Percentiles rank a stretch among this genome's conserved stretches.
These are phyloP conservation scores for Tautogolabrus adspersus DNA, from an alignment of 2,113 vertebrate genomes.

Conservation along the genomic window DNA sequence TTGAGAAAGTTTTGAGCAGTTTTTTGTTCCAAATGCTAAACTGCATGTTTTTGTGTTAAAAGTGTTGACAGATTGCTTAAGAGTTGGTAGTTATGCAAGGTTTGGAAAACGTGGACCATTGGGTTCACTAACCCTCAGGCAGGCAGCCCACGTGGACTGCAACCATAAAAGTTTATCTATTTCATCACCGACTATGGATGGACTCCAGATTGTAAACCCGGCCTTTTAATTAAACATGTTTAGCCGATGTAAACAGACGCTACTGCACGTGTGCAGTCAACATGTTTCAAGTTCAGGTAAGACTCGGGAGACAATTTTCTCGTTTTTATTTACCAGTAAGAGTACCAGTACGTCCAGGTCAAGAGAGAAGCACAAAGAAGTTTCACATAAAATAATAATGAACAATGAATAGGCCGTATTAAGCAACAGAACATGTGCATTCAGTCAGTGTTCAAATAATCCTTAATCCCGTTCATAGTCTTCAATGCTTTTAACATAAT, in stretches of 20 bases:
- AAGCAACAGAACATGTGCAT: neutral
- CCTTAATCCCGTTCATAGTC: neutral
- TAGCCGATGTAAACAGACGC: neutral
- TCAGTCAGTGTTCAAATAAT: neutral
- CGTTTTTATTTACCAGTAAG: neutral
- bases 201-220: neutral
- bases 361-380: too few species aligned
- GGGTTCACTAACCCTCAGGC: slow-evolving; percentile 35
- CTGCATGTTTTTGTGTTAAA: neutral
- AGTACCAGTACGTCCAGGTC: too few species aligned
- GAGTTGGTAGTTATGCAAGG: slow-evolving; percentile 30
- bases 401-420: neutral
- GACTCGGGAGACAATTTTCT: neutral
- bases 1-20: neutral
- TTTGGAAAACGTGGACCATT: neutral
- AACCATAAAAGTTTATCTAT: slow-evolving; percentile 28
- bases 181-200: neutral
- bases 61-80: neutral
- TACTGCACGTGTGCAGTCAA: neutral
- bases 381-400: too few species aligned
- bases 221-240: neutral
- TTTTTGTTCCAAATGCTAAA: neutral
- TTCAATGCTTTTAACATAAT: neutral
- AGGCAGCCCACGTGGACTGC: neutral
- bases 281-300: neutral